A percentile compares a stretch with the other conserved stretches of the same genome.
These are phyloP conservation scores for Toxotes lorentzi DNA, from an alignment of 2,797 vertebrate genomes.

Conservation along the genomic window DNA sequence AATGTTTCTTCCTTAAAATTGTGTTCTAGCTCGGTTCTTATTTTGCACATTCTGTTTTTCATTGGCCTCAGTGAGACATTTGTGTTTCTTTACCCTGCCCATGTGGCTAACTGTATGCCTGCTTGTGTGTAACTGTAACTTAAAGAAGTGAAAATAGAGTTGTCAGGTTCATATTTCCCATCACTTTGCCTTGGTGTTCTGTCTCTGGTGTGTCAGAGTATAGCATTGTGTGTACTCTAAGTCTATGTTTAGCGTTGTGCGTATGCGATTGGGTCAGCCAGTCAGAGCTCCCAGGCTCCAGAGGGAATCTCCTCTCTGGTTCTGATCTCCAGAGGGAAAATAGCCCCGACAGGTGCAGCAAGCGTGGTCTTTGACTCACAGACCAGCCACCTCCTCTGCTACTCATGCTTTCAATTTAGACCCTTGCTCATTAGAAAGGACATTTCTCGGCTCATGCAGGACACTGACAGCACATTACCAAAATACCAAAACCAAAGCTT, in stretches of 20 bases:
- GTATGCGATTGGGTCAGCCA: slow-evolving; percentile 61
- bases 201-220: slow-evolving; percentile 36
- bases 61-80: not conserved
- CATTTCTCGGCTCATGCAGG: slow-evolving; percentile 27
- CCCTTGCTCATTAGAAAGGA: slow-evolving; percentile 72
- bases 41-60: slow-evolving; percentile 3
- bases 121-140: slow-evolving; percentile 1
- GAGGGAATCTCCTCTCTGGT: slow-evolving; percentile 79
- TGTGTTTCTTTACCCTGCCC: not conserved
- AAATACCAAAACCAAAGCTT: slow-evolving; percentile 1
- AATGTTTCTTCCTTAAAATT: not conserved
- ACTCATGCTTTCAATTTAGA: slow-evolving; percentile 82
- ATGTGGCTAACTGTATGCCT: not conserved
- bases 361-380: slow-evolving; percentile 45
- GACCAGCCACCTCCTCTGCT: slow-evolving; percentile 48
- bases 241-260: slow-evolving; percentile 76
- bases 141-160: slow-evolving; percentile 4
- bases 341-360: slow-evolving; percentile 82
- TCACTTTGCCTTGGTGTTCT: slow-evolving; percentile 24
- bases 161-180: slow-evolving; percentile 39
- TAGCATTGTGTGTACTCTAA: slow-evolving; percentile 58
- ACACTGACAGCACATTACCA: slow-evolving; percentile 34
- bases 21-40: not conserved
- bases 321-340: slow-evolving; percentile 70
- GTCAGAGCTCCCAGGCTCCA: slow-evolving; percentile 69